Conservation (phyloP, 2,113 vertebrate species). For the Butorides virescens region DNA sequence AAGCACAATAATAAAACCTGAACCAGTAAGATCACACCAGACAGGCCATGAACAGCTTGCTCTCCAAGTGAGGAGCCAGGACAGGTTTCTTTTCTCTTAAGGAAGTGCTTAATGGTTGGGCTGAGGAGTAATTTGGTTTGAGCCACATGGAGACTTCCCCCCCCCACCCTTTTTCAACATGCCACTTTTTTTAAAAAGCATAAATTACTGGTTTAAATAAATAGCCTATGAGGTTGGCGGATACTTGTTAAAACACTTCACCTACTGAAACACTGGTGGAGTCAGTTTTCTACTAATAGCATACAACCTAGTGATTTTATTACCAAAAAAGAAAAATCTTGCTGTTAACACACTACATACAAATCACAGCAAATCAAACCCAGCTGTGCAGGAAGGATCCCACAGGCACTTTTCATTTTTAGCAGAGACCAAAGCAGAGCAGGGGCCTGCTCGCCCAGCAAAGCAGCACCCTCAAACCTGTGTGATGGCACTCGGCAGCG, state of each 20-base stretch:
- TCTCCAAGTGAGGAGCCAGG: background rate
- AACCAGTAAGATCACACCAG: background rate
- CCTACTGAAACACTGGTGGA: slow-evolving; percentile 10
- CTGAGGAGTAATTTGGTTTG: background rate
- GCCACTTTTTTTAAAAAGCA: background rate
- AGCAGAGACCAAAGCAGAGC: background rate
- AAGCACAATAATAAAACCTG: background rate
- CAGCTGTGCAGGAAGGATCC: background rate
- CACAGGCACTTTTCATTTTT: background rate
- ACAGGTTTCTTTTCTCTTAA: background rate
- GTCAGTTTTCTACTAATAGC: slow-evolving; percentile 39
- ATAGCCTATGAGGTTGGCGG: background rate
- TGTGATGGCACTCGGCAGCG: background rate
- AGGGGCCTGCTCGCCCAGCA: background rate
- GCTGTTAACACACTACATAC: background rate
- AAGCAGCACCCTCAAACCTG: background rate
- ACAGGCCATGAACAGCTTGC: background rate
- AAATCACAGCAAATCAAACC: slow-evolving; percentile 16
- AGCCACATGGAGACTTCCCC: background rate
- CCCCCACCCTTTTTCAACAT: background rate
- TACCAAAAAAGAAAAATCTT: background rate
- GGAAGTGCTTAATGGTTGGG: background rate
- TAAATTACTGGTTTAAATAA: slow-evolving; percentile 21
- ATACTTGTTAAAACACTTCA: slow-evolving; percentile 29
- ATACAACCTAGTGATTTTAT: background rate